Percentiles rank a stretch among this genome's conserved stretches.
Conservation (phyloP, 2,888 invertebrate species). For the Nemapogon koenigi region DNA sequence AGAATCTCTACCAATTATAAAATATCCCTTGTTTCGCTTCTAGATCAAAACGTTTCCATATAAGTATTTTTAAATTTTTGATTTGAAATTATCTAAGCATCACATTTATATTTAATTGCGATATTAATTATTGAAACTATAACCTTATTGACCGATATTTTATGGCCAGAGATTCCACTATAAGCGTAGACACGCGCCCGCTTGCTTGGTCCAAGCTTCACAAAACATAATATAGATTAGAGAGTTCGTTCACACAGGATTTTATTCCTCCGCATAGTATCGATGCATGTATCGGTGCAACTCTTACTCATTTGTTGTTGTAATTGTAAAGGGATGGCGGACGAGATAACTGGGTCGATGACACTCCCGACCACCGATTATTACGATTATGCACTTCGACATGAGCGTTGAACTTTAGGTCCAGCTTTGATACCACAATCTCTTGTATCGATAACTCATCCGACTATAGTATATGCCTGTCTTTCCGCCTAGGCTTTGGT, state of each 20-base stretch:
- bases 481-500: too few relatives aligned
- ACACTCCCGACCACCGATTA: conserved; percentile 57
- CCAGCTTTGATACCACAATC: conserved; percentile 17
- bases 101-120: too few relatives aligned
- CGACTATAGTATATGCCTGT: too few relatives aligned
- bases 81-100: too few relatives aligned
- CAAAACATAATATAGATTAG: conserved; percentile 62
- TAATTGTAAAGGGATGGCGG: conserved; percentile 65
- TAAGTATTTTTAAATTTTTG: too few relatives aligned
- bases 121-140: too few relatives aligned
- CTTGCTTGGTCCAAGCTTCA: conserved; percentile 18
- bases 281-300: conserved; percentile 45
- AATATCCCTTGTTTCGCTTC: too few relatives aligned
- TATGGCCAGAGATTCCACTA: too few relatives aligned
- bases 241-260: conserved; percentile 66
- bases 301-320: conserved; percentile 65
- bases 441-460: background rate
- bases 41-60: too few relatives aligned
- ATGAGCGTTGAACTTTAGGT: conserved; percentile 61
- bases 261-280: conserved; percentile 59
- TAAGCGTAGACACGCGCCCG: too few relatives aligned
- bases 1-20: too few relatives aligned
- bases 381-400: conserved; percentile 57
- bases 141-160: too few relatives aligned
- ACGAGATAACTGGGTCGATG: conserved; percentile 64